These are phyloP conservation scores for Rhynchotus rufescens DNA, from an alignment of 2,797 vertebrate genomes.

Conservation along the genomic window DNA sequence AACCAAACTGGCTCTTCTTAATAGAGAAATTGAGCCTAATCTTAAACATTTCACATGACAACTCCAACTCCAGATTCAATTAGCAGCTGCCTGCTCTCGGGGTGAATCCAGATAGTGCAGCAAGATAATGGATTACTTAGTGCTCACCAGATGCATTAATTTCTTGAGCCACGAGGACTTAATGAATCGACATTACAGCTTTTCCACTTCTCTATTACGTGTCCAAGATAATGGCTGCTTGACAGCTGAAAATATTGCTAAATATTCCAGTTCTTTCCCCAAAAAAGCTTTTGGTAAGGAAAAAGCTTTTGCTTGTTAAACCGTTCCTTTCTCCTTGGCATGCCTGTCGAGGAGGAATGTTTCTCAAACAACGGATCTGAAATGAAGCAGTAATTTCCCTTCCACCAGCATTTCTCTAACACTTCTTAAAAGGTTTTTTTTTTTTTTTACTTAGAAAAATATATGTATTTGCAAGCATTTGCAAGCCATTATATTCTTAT, in stretches of 20 bases:
- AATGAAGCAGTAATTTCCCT: neutral
- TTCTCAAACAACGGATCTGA: neutral
- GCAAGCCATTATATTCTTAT: neutral
- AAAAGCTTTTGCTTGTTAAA: conserved; percentile 22
- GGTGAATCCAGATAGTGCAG: neutral
- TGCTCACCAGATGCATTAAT: neutral
- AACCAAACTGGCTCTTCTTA: neutral
- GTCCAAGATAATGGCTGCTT: neutral
- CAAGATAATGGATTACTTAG: neutral
- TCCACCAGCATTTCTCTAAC: neutral
- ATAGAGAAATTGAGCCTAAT: neutral
- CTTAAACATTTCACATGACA: neutral
- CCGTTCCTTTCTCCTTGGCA: neutral
- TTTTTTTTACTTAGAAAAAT: neutral
- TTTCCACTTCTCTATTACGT: neutral
- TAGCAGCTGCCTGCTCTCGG: neutral
- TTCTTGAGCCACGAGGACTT: neutral
- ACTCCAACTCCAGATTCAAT: neutral
- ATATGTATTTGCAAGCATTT: no score
- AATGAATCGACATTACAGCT: neutral
- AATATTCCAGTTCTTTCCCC: neutral
- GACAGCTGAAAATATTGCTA: conserved; percentile 8
- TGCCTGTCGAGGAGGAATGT: neutral
- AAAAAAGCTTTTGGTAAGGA: neutral
- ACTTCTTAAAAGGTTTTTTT: neutral